Percentiles rank a stretch among this genome's conserved stretches.
These are phyloP conservation scores for Melopsittacus undulatus DNA, from an alignment of 2,797 vertebrate genomes.

Conservation along the genomic window DNA sequence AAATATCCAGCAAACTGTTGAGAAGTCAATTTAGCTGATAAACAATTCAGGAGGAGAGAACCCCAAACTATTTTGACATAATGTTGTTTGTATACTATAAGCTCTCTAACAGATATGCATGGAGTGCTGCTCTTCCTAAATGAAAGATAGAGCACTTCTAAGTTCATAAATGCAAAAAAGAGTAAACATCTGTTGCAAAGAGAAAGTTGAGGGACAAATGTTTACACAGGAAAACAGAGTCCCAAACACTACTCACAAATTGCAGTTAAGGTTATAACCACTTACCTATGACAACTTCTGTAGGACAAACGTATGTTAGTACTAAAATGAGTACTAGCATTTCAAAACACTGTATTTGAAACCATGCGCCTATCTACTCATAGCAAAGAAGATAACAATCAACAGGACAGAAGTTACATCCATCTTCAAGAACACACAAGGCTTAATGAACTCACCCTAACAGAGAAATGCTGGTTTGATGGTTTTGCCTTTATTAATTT, in stretches of 20 bases:
- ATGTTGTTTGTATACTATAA: not conserved
- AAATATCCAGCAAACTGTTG: not conserved
- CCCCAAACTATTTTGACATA: not conserved
- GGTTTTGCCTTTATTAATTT: not conserved
- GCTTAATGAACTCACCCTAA: not conserved
- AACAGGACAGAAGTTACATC: not conserved
- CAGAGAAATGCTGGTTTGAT: accelerated
- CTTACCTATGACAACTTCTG: not conserved
- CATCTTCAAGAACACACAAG: not conserved
- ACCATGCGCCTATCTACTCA: not conserved
- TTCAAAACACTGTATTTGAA: not conserved
- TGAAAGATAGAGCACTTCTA: accelerated
- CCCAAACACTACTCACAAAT: not conserved
- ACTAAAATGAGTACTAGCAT: not conserved
- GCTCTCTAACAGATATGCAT: accelerated
- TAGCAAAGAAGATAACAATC: not conserved
- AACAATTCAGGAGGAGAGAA: not conserved
- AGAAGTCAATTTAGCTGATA: not conserved
- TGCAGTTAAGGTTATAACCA: not conserved
- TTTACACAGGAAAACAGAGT: not conserved
- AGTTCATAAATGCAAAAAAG: not conserved
- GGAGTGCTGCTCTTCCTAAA: not conserved
- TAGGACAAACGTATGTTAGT: not conserved
- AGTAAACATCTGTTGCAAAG: not conserved
- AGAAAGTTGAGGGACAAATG: not conserved